Evolutionary conservation across 2,888 invertebrate species (phyloP).

Genomic region (Orthosia cruda): DNA sequence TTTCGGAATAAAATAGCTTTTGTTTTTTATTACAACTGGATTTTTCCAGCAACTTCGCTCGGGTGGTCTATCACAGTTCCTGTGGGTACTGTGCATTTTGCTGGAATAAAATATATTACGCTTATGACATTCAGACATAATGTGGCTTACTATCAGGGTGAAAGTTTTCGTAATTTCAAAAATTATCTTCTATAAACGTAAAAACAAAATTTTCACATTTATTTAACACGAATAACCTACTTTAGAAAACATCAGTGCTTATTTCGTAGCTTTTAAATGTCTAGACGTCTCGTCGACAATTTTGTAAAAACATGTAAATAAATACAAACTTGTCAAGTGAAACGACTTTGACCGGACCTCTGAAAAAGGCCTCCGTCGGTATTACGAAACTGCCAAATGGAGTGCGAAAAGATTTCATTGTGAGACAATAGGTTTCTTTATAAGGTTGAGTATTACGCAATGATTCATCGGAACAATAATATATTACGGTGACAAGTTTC

Average conservation of each 20-base stretch:
- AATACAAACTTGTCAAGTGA: not conserved
- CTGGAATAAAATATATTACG: too few relatives aligned
- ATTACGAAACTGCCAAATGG: constrained; percentile 39
- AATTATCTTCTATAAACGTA: too few relatives aligned
- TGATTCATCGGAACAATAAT: constrained; percentile 7
- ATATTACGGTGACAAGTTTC: constrained; percentile 29
- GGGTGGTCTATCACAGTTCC: too few relatives aligned
- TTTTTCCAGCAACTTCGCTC: too few relatives aligned
- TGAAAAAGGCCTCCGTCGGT: constrained; percentile 12
- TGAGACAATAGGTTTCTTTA: constrained; percentile 39
- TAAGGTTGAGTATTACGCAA: constrained; percentile 34
- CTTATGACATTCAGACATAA: too few relatives aligned
- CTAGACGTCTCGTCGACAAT: not conserved
- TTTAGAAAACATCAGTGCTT: not conserved
- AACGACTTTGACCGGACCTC: constrained; percentile 5
- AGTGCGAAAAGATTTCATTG: constrained; percentile 27
- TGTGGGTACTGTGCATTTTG: too few relatives aligned
- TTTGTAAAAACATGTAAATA: constrained; percentile 11
- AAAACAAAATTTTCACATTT: too few relatives aligned
- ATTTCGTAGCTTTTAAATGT: not conserved
- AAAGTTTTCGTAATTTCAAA: too few relatives aligned
- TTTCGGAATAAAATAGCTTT: too few relatives aligned
- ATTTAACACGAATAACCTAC: too few relatives aligned
- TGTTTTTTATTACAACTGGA: too few relatives aligned
- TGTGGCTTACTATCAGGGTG: too few relatives aligned